Base-by-base conservation (phyloP, 2,797 vertebrate species). In the Sciurus vulgaris region DNA sequence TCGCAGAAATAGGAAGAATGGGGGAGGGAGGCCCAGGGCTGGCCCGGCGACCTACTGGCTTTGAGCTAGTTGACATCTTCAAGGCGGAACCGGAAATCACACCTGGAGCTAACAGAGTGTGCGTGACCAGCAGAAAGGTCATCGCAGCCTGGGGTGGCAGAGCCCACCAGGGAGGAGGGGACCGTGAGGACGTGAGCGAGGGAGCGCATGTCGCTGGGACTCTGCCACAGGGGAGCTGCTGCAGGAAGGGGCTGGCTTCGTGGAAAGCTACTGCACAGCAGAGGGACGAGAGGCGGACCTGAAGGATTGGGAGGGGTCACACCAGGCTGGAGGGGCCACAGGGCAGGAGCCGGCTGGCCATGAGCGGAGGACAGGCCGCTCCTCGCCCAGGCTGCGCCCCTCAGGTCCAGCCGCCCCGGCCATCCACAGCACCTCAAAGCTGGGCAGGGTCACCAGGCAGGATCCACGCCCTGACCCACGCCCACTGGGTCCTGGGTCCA, bases 231-330 rank as follows among this genome's bases (percentile, higher is more conserved):
- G 78, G 59, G 65, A 51, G 30, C 44, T 38, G 33, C 56, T 85
- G 54, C 67, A 97, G 94, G 96, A 97, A 94, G 93, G 93, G 76
- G 93, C 85, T 0, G 1, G 84, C 51, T 76, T 5, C 79, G 49
- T 33, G 38, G 14, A 88, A 79, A 0, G 7, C 79, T 35, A 33
- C 35, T 51, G 59, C 35, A 11, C 79, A 86, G 54, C 20, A 0
- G 1, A 65, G n/a, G 41, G 67, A n/a, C 7, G 14, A 61, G 12
- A 85, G 41, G 70, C 12, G 44, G 69, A 69, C 70, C 73, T 88
- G 77, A 78, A 38, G 44, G 13, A 59, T 49, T 1, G 1, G 65
- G 44, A 1, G n/a, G 0, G 9, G 86, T 61, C 35, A 24, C 63
- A 61, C 7, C 14, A 22, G 10, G 30, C 1, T 28, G 41, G 5